These are phyloP conservation scores for Cerastoderma edule DNA, from an alignment of 2,888 invertebrate species.

Conservation along the genomic window DNA sequence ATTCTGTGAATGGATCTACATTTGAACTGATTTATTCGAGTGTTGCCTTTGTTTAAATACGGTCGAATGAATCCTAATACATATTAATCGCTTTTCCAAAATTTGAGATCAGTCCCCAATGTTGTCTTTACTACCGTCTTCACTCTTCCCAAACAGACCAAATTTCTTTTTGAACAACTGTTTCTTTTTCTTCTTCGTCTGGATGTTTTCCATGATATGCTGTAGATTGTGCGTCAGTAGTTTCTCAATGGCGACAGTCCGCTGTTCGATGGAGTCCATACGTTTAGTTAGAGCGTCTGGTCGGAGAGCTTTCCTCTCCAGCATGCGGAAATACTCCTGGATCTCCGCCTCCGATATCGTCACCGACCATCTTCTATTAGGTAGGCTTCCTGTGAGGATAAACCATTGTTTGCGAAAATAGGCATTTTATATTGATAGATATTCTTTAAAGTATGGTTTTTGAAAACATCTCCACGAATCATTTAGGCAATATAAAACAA, in stretches of 20 bases:
- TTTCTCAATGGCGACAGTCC: constrained; percentile 18
- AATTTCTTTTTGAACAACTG: neutral
- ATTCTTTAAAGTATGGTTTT: too few species aligned
- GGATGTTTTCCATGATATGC: neutral
- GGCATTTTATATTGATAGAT: too few species aligned
- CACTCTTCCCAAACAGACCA: constrained; percentile 4
- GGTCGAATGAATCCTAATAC: too few species aligned
- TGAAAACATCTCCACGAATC: too few species aligned
- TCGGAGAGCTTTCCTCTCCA: constrained; percentile 4
- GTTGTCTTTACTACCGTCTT: too few species aligned
- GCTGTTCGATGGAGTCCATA: constrained; percentile 16
- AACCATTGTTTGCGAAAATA: too few species aligned
- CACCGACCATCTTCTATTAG: constrained; percentile 22
- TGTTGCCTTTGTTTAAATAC: too few species aligned
- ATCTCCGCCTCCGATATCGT: constrained; percentile 20
- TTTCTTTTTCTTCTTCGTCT: constrained; percentile 18
- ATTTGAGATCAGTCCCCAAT: too few species aligned
- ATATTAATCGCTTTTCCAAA: too few species aligned
- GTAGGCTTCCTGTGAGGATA: neutral
- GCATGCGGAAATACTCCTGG: neutral
- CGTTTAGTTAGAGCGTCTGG: constrained; percentile 23
- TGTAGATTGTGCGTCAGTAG: constrained; percentile 15
- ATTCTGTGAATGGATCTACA: too few species aligned
- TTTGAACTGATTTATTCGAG: too few species aligned
- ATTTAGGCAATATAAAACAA: too few species aligned